Percentiles rank a stretch among this genome's conserved stretches.
Conservation (phyloP, 2,797 vertebrate genomes). For the Mus spretus region DNA sequence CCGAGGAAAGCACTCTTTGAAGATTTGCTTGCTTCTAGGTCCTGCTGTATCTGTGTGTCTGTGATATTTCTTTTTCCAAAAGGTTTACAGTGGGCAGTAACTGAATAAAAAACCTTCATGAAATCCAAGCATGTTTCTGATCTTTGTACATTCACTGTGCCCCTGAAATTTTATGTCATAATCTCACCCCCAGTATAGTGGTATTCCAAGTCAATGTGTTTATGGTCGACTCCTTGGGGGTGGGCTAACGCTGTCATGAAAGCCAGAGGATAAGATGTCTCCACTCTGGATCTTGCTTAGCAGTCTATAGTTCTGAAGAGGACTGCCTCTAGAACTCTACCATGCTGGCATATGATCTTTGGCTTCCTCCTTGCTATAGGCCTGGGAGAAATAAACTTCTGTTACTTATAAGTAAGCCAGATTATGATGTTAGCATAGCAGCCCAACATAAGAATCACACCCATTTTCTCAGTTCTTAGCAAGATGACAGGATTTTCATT, state of each 20-base stretch:
- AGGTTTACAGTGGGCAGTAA: neutral
- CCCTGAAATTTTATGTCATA: neutral
- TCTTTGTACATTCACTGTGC: neutral
- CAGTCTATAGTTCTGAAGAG: neutral
- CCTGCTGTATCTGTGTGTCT: neutral
- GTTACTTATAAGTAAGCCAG: neutral
- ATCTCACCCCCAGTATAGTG: neutral
- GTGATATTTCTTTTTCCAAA: neutral
- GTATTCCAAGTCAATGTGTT: neutral
- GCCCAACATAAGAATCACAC: neutral
- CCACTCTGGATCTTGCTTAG: too few relatives aligned
- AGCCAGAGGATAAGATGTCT: neutral
- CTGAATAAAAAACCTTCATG: neutral
- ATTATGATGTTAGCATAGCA: neutral
- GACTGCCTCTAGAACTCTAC: neutral
- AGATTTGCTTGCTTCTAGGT: neutral
- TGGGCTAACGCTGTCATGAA: neutral
- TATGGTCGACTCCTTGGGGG: neutral
- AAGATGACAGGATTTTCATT: neutral
- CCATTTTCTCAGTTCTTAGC: conserved; percentile 9
- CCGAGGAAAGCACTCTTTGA: neutral
- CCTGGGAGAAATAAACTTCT: neutral
- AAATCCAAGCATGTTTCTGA: neutral
- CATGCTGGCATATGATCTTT: neutral
- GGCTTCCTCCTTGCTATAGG: neutral